These are phyloP conservation scores for Phrynocephalus vlangalii DNA, from an alignment of 2,797 vertebrate genomes.

Conservation along the genomic window DNA sequence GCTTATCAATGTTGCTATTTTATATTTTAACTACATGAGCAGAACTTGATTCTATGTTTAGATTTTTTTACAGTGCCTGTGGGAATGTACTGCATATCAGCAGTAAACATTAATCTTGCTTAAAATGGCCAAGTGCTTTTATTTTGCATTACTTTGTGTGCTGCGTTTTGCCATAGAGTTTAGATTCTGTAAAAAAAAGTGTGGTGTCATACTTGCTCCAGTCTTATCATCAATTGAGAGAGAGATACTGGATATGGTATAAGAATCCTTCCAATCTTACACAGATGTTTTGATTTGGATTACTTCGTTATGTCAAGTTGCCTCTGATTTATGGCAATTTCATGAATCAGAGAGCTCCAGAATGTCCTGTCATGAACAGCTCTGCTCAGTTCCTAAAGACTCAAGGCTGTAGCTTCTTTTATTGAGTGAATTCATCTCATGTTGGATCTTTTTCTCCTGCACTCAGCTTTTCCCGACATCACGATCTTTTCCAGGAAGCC, in stretches of 20 bases:
- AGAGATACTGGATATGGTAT: not conserved
- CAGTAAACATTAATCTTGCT: not conserved
- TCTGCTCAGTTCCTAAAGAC: too few relatives aligned
- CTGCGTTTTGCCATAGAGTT: not conserved
- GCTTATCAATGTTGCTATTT: not conserved
- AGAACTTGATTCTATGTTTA: not conserved
- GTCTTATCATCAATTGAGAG: not conserved
- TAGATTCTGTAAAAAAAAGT: not conserved
- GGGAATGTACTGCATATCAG: not conserved
- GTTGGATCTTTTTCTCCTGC: too few relatives aligned
- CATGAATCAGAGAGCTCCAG: too few relatives aligned
- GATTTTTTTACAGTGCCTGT: not conserved
- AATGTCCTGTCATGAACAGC: too few relatives aligned
- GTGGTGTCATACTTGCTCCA: not conserved
- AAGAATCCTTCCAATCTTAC: not conserved
- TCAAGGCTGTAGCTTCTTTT: too few relatives aligned
- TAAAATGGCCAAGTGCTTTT: not conserved
- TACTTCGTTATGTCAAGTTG: too few relatives aligned
- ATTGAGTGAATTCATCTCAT: too few relatives aligned
- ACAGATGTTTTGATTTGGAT: not conserved
- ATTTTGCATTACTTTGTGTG: not conserved
- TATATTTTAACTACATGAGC: not conserved
- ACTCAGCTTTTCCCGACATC: too few relatives aligned
- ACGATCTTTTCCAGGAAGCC: too few relatives aligned
- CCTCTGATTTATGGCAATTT: too few relatives aligned